These are phyloP conservation scores for Drosophila acutilabella DNA, from an alignment of 2,888 invertebrate species.

Conservation along the genomic window DNA sequence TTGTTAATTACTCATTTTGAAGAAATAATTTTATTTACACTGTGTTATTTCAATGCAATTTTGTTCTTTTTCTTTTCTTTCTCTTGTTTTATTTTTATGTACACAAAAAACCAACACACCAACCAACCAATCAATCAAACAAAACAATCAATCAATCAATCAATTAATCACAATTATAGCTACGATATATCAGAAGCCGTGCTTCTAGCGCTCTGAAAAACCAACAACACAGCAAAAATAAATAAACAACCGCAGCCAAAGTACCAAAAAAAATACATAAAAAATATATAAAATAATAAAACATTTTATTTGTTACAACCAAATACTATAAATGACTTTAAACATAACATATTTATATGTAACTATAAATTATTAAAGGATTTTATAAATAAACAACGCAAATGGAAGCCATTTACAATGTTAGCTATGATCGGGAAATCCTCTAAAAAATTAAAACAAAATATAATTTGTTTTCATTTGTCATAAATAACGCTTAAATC, in stretches of 20 bases:
- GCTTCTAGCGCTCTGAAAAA: conserved; percentile 83
- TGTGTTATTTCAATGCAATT: conserved; percentile 69
- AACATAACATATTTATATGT: conserved; percentile 10
- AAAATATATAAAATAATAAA: conserved; percentile 18
- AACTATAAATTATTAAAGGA: conserved; percentile 11
- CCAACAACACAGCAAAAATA: conserved; percentile 37
- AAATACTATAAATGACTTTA: conserved; percentile 15
- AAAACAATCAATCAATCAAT: conserved; percentile 12
- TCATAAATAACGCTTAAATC: conserved; percentile 34
- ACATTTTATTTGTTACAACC: conserved; percentile 21
- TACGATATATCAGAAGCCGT: conserved; percentile 85
- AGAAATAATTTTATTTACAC: conserved; percentile 46
- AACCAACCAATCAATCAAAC: conserved; percentile 22
- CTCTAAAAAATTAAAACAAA: conserved; percentile 14
- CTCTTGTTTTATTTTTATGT: conserved; percentile 78
- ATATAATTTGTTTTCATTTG: conserved; percentile 22
- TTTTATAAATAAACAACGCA: conserved; percentile 61
- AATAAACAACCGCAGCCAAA: conserved; percentile 63
- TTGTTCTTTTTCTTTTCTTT: conserved; percentile 76
- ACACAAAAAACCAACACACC: conserved; percentile 64
- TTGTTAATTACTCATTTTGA: conserved; percentile 15
- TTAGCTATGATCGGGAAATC: conserved; percentile 40
- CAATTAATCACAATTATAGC: conserved; percentile 67
- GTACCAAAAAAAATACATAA: conserved; percentile 55
- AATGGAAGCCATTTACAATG: conserved; percentile 71